These are phyloP conservation scores for Argynnis bischoffii DNA, from an alignment of 2,888 invertebrate species.

Conservation along the genomic window DNA sequence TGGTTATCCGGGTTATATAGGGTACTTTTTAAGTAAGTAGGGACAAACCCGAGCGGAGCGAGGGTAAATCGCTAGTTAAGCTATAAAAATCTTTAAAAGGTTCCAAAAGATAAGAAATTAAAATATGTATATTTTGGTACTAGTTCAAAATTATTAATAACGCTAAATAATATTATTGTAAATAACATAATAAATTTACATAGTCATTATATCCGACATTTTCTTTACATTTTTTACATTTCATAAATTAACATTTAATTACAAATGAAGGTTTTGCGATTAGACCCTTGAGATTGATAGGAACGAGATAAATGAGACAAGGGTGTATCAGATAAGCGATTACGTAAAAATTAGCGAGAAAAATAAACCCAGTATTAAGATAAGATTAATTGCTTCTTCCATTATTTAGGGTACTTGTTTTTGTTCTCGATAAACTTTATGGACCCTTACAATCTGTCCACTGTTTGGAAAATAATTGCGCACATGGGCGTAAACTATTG, in stretches of 20 bases:
- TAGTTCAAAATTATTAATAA: too few relatives aligned
- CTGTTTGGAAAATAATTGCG: slow-evolving; percentile 2
- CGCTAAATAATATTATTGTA: too few relatives aligned
- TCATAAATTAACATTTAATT: slow-evolving; percentile 10
- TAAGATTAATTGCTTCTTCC: slow-evolving; percentile 22
- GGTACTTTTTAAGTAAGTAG: too few relatives aligned
- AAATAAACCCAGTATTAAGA: slow-evolving; percentile 22
- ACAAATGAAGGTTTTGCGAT: slow-evolving; percentile 23
- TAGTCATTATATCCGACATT: too few relatives aligned
- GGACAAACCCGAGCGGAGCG: too few relatives aligned
- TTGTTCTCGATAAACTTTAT: slow-evolving; percentile 7
- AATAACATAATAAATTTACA: too few relatives aligned
- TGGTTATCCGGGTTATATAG: too few relatives aligned
- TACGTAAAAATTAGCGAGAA: slow-evolving; percentile 30
- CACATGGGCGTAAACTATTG: not conserved
- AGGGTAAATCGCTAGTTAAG: too few relatives aligned
- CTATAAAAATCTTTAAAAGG: too few relatives aligned
- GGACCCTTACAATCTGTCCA: not conserved
- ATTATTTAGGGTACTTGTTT: slow-evolving; percentile 8
- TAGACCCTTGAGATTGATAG: slow-evolving; percentile 28
- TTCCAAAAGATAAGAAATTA: too few relatives aligned
- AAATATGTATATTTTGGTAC: too few relatives aligned
- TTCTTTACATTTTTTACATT: not conserved
- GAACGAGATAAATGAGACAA: slow-evolving; percentile 28
- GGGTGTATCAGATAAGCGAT: slow-evolving; percentile 35